phyloP scores from a whole-genome alignment of 2,113 vertebrate genomes.

The Hyla sarda region DNA sequence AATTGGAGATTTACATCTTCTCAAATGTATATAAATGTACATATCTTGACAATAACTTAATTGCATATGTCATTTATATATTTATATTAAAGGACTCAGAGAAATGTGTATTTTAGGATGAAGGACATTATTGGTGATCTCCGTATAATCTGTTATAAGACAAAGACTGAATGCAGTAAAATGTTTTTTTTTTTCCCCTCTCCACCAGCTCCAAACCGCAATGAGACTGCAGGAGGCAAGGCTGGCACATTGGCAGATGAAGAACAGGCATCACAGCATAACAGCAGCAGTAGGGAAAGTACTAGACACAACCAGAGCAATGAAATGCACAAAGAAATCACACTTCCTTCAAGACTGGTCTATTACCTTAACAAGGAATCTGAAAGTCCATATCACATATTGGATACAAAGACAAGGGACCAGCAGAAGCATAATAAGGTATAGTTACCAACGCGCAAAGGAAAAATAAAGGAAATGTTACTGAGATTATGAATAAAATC shows the following conservation, averaged over 20 bases:
- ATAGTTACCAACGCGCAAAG: constrained; percentile 48
- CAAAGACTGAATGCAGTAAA: constrained; percentile 30
- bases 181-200: neutral
- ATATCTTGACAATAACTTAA: neutral
- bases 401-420: constrained; percentile 88
- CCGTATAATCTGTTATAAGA: neutral
- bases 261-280: constrained; percentile 71
- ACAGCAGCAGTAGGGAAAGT: constrained; percentile 75
- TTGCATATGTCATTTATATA: neutral
- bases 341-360: constrained; percentile 91
- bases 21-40: neutral
- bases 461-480: too few relatives aligned
- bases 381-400: constrained; percentile 92
- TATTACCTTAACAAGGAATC: constrained; percentile 94
- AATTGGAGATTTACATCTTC: neutral
- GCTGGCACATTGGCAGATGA: constrained; percentile 67
- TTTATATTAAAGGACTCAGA: neutral
- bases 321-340: constrained; percentile 83
- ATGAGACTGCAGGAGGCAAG: constrained; percentile 73
- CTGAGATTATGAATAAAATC: neutral
- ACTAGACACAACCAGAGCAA: constrained; percentile 76
- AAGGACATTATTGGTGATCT: neutral
- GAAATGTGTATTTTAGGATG: neutral
- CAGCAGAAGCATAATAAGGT: constrained; percentile 89
- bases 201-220: constrained; percentile 74